phyloP scores from a whole-genome alignment of 1,140 invertebrate species.

The Bombus polaris region DNA sequence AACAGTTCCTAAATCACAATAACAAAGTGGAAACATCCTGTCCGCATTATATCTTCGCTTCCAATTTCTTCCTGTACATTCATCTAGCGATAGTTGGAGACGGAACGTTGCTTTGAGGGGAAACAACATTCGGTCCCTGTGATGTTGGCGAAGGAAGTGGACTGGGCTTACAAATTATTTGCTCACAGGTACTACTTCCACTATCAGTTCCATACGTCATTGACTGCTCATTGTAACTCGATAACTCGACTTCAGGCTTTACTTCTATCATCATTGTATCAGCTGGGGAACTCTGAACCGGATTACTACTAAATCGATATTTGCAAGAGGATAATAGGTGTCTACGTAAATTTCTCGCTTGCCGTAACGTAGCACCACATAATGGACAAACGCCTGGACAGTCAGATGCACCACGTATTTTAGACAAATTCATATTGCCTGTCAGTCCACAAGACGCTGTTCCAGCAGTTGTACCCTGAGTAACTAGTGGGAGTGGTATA shows the following conservation, averaged over 20 bases:
- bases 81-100: slow-evolving; percentile 80
- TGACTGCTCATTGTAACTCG: slow-evolving; percentile 68
- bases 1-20: slow-evolving; percentile 24
- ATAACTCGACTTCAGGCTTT: slow-evolving; percentile 76
- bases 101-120: slow-evolving; percentile 74
- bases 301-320: slow-evolving; percentile 75
- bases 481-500: slow-evolving; percentile 50
- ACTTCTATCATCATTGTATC: slow-evolving; percentile 76
- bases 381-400: slow-evolving; percentile 86
- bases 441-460: slow-evolving; percentile 41
- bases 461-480: slow-evolving; percentile 40
- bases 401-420: slow-evolving; percentile 85
- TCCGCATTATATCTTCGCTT: slow-evolving; percentile 39
- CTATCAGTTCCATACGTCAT: slow-evolving; percentile 73
- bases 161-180: slow-evolving; percentile 80
- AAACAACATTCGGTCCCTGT: slow-evolving; percentile 71
- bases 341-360: slow-evolving; percentile 84
- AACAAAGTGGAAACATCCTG: slow-evolving; percentile 36
- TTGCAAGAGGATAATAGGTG: slow-evolving; percentile 83
- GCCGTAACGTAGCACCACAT: slow-evolving; percentile 84
- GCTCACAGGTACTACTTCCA: slow-evolving; percentile 76
- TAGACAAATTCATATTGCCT: slow-evolving; percentile 59
- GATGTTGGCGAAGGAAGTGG: slow-evolving; percentile 75
- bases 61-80: slow-evolving; percentile 53
- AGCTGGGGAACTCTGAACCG: slow-evolving; percentile 65